phyloP scores from a whole-genome alignment of 1,140 invertebrate genomes.

The Cotesia typhae region DNA sequence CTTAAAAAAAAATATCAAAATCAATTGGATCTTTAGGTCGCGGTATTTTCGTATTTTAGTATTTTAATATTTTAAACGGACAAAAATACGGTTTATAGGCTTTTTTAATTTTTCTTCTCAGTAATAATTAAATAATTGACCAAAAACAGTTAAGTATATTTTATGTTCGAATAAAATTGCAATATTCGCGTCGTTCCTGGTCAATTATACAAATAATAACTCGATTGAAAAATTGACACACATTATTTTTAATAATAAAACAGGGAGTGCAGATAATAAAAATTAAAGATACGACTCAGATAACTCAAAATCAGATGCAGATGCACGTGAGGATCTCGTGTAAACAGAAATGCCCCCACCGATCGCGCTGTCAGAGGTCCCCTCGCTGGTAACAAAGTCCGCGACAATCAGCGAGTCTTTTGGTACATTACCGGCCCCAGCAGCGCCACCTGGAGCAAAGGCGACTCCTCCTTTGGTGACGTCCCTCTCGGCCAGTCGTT shows the following conservation, averaged over 20 bases:
- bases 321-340: constrained; percentile 79
- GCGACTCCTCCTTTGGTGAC: constrained; percentile 58
- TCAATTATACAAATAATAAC: no score
- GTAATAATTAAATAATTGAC: no score
- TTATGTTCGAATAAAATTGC: no score
- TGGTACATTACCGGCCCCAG: constrained; percentile 43
- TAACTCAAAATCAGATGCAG: constrained; percentile 84
- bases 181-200: no score
- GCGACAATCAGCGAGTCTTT: constrained; percentile 71
- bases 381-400: constrained; percentile 79
- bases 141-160: no score
- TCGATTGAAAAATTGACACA: background rate
- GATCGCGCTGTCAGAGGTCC: constrained; percentile 78
- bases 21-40: background rate
- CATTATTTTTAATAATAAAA: background rate
- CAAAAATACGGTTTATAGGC: no score
- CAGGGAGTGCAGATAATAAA: background rate
- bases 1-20: background rate
- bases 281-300: constrained; percentile 86
- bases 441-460: constrained; percentile 51
- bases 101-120: no score
- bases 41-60: no score
- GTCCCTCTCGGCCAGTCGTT: constrained; percentile 81
- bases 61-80: no score
- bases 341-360: constrained; percentile 76